Conservation (phyloP, 2,113 vertebrate species). For the Cyanoliseus patagonus region DNA sequence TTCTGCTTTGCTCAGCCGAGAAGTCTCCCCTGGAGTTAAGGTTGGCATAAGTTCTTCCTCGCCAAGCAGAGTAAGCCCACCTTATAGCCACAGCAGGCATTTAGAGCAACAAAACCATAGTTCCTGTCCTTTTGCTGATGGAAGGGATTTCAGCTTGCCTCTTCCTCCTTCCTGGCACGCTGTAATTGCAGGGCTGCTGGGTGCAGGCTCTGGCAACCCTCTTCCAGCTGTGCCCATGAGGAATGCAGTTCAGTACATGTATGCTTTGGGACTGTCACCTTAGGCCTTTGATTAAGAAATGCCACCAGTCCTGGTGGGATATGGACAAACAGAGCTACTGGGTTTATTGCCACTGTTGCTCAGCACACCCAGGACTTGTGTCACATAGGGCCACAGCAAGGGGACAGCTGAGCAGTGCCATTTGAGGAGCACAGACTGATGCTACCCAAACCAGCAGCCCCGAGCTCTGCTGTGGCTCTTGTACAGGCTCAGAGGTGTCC, state of each 20-base stretch:
- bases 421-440: not conserved
- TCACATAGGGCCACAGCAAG: rapidly evolving
- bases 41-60: not conserved
- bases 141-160: not conserved
- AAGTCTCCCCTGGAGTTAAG: not conserved
- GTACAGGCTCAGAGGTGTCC: not conserved
- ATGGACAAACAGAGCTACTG: not conserved
- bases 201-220: not conserved
- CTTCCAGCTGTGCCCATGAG: not conserved
- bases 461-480: not conserved
- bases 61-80: not conserved
- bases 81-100: not conserved
- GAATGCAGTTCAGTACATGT: not conserved
- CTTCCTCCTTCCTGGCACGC: not conserved
- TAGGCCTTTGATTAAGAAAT: not conserved
- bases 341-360: not conserved
- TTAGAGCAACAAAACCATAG: not conserved
- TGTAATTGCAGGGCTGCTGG: not conserved
- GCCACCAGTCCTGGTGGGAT: not conserved
- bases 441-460: not conserved
- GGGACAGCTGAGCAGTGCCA: not conserved
- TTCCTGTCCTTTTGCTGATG: not conserved
- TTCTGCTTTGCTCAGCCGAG: not conserved
- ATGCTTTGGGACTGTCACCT: not conserved
- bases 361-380: not conserved